Evolutionary conservation across 2,888 invertebrate species (phyloP).

Genomic region (Venustoraphidia nigricollis): DNA sequence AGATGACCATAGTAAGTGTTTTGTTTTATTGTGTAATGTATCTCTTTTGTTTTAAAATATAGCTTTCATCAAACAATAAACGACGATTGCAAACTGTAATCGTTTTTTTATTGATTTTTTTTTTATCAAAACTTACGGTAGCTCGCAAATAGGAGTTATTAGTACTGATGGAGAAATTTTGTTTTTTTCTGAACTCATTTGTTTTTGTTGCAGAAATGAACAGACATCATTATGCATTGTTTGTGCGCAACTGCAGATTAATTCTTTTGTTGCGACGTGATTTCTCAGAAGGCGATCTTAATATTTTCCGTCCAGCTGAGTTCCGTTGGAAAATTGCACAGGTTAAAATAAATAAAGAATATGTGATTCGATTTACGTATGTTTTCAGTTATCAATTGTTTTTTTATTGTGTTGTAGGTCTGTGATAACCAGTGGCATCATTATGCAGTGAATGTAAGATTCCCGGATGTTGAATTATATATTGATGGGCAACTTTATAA

Average conservation of each 20-base stretch:
- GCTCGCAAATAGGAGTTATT: too few species aligned
- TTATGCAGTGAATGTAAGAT: conserved; percentile 85
- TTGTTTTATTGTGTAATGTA: background rate
- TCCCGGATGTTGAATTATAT: conserved; percentile 76
- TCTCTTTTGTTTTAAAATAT: background rate
- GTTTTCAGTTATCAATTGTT: background rate
- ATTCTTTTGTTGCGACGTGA: conserved; percentile 79
- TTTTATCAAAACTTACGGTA: too few species aligned
- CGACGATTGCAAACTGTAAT: too few species aligned
- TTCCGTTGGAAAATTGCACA: conserved; percentile 96
- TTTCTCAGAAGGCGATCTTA: conserved; percentile 82
- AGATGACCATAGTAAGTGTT: conserved; percentile 83
- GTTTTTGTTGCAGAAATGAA: conserved; percentile 71
- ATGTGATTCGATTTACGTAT: background rate
- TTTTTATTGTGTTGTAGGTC: conserved; percentile 33
- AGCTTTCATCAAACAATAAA: background rate
- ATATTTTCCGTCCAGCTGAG: conserved; percentile 93
- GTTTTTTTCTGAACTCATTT: background rate
- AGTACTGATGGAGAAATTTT: conserved; percentile 2
- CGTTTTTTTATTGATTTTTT: too few species aligned
- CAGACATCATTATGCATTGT: conserved; percentile 94
- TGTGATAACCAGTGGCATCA: conserved; percentile 99
- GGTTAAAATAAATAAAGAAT: conserved; percentile 29
- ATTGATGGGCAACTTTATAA: conserved; percentile 69
- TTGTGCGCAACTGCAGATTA: conserved; percentile 91